Conservation (phyloP, 2,888 invertebrate species). For the Boloria euphrosyne region DNA sequence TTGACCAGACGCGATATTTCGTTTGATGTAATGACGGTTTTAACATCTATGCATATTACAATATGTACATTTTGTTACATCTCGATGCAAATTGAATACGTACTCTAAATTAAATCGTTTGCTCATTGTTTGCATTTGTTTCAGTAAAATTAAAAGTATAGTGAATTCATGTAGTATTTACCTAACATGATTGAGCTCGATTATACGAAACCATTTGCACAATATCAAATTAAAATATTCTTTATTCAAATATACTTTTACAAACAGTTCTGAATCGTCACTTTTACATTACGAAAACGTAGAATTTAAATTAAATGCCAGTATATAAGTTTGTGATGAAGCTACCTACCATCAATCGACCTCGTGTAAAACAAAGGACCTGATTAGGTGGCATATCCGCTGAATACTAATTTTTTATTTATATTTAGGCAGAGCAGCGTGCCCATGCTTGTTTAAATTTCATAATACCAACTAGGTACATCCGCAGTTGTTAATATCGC, state of each 20-base stretch:
- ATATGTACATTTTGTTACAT: background rate
- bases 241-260: no score
- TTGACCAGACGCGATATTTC: conserved; percentile 28
- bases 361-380: conserved; percentile 14
- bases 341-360: background rate
- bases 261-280: no score
- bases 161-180: no score
- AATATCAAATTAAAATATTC: no score
- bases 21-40: conserved; percentile 25
- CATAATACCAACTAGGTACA: background rate
- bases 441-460: background rate
- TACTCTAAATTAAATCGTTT: background rate
- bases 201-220: no score
- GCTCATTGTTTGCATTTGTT: no score
- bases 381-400: conserved; percentile 5
- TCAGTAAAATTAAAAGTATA: no score
- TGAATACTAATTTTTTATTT: conserved; percentile 15
- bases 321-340: no score
- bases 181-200: no score
- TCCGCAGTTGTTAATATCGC: conserved; percentile 12
- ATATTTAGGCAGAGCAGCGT: conserved; percentile 3
- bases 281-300: no score
- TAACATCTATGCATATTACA: background rate
- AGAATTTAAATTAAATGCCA: no score
- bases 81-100: background rate